Base-by-base conservation (phyloP, 1,140 invertebrate species). In the Cepaea nemoralis region DNA sequence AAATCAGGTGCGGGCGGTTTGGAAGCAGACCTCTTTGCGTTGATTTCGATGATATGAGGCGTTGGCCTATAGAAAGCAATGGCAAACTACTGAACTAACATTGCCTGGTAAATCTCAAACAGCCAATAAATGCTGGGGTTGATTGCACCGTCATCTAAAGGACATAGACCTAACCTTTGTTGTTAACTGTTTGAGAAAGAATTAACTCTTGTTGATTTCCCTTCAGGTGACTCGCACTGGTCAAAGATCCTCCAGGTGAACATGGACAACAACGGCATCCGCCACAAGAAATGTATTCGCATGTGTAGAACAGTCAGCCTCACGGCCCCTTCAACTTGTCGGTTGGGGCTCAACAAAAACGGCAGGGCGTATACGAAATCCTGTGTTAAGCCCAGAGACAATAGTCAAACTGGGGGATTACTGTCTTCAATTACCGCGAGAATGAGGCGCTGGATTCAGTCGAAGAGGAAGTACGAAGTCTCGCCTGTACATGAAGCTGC, bases 221-320 rank as follows among this genome's bases (percentile, higher is more conserved):
- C n/a, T n/a, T n/a, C 76, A 77, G 76, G 76, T 63, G 76, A 77
- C 40, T 77, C 76, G 0, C 76, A 77, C 27, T 77, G 76, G 76
- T 77, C 76, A 33, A 77, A 77, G 40, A 19, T 77, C 24, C 35
- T 77, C 31, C 76, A 77, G 40, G 76, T 77, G 2, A 77, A 77
- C 76, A 40, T 19, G 10, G 76, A 77, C 35, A 39, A 27, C 5
- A 66, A 31, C 27, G 48, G 48, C 12, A 31, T 63, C 40, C 31
- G 40, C 3, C 48, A 77, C 33, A 77, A 35, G 24, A 24, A 37
- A 33, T 59, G 76, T 66, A 66, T 66, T 37, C 50, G 76, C 27
- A 77, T 77, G 55, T 77, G 76, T n/a, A 48, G 37, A 16, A 66
- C 50, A 16, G 63, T 77, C 37, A 59, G 45, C 27, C 24, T 77